Evolutionary conservation across 2,113 vertebrate genomes (phyloP).

Genomic region (Nestor notabilis): DNA sequence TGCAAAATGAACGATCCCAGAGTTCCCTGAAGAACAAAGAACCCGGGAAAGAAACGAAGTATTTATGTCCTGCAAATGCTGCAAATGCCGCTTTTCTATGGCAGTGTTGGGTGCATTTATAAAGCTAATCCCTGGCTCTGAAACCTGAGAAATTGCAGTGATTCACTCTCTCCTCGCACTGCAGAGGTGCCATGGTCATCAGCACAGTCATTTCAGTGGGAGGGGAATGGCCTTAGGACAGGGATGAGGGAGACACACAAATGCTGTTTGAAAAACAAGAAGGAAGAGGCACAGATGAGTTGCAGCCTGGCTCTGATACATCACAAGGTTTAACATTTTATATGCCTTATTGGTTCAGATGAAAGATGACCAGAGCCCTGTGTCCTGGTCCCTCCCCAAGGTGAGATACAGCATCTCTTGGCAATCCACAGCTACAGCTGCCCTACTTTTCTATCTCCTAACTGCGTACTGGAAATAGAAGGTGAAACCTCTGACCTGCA

Average conservation of each 20-base stretch:
- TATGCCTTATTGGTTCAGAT: not conserved
- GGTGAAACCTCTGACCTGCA: not conserved
- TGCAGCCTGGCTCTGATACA: not conserved
- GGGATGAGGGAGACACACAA: not conserved
- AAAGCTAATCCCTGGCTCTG: not conserved
- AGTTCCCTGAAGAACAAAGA: not conserved
- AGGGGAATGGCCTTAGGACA: not conserved
- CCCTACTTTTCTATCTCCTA: not conserved
- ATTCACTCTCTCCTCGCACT: not conserved
- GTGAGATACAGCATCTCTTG: not conserved
- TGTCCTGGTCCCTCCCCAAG: not conserved
- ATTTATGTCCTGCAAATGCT: not conserved
- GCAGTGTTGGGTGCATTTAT: not conserved
- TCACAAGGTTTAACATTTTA: not conserved
- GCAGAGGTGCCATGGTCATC: not conserved
- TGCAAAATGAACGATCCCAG: not conserved
- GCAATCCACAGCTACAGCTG: not conserved
- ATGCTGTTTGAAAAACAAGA: not conserved
- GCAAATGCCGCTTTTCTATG: not conserved
- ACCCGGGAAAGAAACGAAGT: not conserved
- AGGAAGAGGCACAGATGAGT: not conserved
- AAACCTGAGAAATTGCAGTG: not conserved
- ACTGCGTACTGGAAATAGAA: not conserved
- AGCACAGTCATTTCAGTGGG: slow-evolving; percentile 1
- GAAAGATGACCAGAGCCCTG: not conserved